These are phyloP conservation scores for Notiomystis cincta DNA, from an alignment of 2,113 vertebrate genomes.

Conservation along the genomic window DNA sequence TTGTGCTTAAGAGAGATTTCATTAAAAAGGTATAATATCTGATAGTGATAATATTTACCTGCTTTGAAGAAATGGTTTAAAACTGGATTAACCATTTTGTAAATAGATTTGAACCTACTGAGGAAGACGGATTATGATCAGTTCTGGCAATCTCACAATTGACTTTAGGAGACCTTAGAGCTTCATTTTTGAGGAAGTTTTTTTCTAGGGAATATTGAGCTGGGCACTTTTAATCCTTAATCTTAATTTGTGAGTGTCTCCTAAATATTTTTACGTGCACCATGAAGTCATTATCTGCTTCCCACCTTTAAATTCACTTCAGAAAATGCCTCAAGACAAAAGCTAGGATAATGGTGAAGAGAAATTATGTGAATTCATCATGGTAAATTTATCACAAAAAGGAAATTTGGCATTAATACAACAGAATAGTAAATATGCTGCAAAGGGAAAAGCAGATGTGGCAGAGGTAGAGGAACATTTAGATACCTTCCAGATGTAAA, in stretches of 20 bases:
- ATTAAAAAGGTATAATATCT: background rate
- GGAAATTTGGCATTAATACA: background rate
- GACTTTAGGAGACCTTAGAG: background rate
- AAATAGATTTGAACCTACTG: background rate
- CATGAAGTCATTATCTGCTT: background rate
- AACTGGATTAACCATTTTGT: background rate
- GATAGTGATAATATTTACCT: background rate
- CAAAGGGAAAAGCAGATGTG: background rate
- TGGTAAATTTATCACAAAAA: background rate
- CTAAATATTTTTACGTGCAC: background rate
- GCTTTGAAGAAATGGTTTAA: background rate
- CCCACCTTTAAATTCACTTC: background rate
- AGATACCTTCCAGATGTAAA: background rate
- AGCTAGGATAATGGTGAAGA: background rate
- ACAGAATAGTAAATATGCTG: background rate
- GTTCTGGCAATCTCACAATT: background rate
- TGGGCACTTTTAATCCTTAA: background rate
- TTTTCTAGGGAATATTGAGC: background rate
- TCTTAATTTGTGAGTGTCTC: background rate
- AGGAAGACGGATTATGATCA: background rate
- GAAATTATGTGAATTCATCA: accelerated
- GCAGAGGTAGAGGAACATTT: background rate
- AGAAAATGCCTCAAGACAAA: background rate
- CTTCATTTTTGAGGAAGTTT: background rate
- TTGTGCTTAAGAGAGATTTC: background rate